Conservation (phyloP, 2,797 vertebrate genomes). For the Cryptoprocta ferox region DNA sequence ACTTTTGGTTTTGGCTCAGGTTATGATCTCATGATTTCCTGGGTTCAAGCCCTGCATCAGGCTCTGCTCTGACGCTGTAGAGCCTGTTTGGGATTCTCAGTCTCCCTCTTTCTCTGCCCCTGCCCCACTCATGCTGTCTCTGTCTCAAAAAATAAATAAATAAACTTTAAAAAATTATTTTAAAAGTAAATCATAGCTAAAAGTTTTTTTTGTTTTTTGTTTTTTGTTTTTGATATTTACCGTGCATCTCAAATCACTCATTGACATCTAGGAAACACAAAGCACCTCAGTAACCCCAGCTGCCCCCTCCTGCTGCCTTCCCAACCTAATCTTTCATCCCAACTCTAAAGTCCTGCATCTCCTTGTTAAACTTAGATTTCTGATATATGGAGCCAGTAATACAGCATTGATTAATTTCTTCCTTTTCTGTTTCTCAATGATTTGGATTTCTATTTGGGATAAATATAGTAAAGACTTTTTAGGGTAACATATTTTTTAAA, state of each 20-base stretch:
- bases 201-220: background rate
- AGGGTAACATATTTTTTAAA: background rate
- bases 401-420: constrained; percentile 29
- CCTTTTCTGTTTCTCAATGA: background rate
- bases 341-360: background rate
- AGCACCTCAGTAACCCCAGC: background rate
- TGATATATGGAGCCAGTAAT: background rate
- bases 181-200: background rate
- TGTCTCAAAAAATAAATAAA: too few species aligned
- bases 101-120: too few species aligned
- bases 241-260: background rate
- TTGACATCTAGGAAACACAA: background rate
- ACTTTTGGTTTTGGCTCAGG: too few species aligned
- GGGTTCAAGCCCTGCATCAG: too few species aligned
- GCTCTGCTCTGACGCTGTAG: too few species aligned
- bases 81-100: too few species aligned
- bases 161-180: background rate
- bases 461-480: constrained; percentile 26
- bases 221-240: background rate
- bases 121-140: too few species aligned
- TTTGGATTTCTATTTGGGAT: constrained; percentile 35
- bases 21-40: too few species aligned
- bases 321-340: background rate
- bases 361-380: constrained; percentile 41
- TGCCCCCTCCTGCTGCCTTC: background rate